Evolutionary conservation across 2,113 vertebrate species (phyloP).

Genomic region (Puntigrus tetrazona): DNA sequence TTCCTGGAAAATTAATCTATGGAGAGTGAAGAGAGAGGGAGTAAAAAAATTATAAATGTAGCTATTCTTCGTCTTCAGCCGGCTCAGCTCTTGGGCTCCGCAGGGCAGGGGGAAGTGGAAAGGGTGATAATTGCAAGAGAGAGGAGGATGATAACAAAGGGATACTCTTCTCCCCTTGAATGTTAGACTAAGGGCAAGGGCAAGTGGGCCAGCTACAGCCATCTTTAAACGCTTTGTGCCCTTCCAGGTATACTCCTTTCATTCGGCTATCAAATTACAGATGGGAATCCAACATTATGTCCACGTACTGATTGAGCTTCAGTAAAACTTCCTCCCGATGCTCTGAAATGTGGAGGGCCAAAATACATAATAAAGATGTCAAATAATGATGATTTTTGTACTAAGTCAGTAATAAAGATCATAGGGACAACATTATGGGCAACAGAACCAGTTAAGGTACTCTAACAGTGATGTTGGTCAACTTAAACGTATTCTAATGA

Average conservation of each 20-base stretch:
- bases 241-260: conserved; percentile 68
- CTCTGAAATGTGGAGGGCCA: not conserved
- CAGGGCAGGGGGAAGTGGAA: conserved; percentile 83
- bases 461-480: not conserved
- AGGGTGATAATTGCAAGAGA: conserved; percentile 84
- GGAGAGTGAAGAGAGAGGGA: conserved; percentile 67
- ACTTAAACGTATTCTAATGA: not conserved
- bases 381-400: conserved; percentile 8
- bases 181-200: conserved; percentile 77
- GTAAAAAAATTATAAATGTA: conserved; percentile 79
- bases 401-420: conserved; percentile 20
- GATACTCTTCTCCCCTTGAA: conserved; percentile 72
- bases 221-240: conserved; percentile 56
- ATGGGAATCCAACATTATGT: conserved; percentile 64
- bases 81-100: conserved; percentile 78
- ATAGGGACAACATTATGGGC: not conserved
- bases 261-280: conserved; percentile 74
- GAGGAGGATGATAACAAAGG: conserved; percentile 73
- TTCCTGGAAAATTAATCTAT: conserved; percentile 89
- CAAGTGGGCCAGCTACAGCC: conserved; percentile 67
- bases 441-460: not conserved
- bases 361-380: conserved; percentile 32
- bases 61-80: conserved; percentile 73
- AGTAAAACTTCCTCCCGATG: conserved; percentile 30
- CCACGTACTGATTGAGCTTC: conserved; percentile 43